phyloP scores from a whole-genome alignment of 2,888 invertebrate genomes.

The Druceiella hillmani region DNA sequence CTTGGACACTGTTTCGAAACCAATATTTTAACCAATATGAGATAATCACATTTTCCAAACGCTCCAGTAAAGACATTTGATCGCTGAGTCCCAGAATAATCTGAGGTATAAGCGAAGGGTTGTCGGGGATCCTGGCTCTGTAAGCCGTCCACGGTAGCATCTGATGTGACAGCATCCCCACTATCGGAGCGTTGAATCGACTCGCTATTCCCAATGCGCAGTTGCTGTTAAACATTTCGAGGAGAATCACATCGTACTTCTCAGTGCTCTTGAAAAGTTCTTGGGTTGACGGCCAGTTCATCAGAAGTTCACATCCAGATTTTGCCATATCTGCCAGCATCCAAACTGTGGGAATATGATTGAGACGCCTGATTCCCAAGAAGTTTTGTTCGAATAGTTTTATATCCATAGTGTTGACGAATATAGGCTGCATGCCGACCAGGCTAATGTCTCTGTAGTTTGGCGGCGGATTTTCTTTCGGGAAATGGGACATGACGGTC shows the following conservation, averaged over 20 bases:
- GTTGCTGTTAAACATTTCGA: conserved; percentile 60
- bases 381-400: conserved; percentile 29
- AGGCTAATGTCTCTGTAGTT: conserved; percentile 43
- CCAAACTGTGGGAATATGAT: conserved; percentile 28
- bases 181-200: conserved; percentile 50
- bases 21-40: conserved; percentile 33
- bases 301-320: conserved; percentile 35
- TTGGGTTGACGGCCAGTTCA: conserved; percentile 35
- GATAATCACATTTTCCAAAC: conserved; percentile 38
- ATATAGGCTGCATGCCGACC: conserved; percentile 35
- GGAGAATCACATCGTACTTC: conserved; percentile 57
- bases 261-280: conserved; percentile 32
- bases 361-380: conserved; percentile 30
- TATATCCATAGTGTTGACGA: conserved; percentile 37
- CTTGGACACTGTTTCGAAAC: conserved; percentile 34
- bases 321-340: conserved; percentile 33
- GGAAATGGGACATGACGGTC: conserved; percentile 57
- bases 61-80: conserved; percentile 47
- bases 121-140: conserved; percentile 42
- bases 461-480: conserved; percentile 34
- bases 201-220: conserved; percentile 58
- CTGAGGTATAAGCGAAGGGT: conserved; percentile 50
- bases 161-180: conserved; percentile 51
- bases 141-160: conserved; percentile 52
- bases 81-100: conserved; percentile 44